phyloP scores from a whole-genome alignment of 2,888 invertebrate species.

The Teleiodes luculella region DNA sequence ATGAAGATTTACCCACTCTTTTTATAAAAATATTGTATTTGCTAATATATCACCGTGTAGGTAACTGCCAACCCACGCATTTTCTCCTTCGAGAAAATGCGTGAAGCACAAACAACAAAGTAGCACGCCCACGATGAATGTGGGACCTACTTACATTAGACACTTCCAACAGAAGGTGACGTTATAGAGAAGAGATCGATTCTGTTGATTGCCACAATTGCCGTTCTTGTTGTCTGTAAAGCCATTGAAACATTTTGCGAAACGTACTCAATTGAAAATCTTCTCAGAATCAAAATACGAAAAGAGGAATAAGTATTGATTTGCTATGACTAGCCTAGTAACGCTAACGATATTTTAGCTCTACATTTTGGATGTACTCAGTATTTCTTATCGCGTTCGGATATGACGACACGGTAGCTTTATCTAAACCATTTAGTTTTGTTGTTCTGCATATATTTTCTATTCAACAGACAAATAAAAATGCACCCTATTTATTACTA shows the following conservation, averaged over 20 bases:
- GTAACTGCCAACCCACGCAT: background rate
- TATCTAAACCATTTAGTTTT: conserved; percentile 45
- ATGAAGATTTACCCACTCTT: no score
- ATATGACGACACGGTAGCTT: conserved; percentile 45
- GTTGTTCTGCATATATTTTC: conserved; percentile 30
- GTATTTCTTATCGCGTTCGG: conserved; percentile 42
- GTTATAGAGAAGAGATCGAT: background rate
- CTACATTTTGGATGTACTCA: background rate
- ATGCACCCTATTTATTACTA: conserved; percentile 25
- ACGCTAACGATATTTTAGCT: background rate
- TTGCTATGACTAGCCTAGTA: background rate
- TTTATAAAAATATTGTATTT: no score
- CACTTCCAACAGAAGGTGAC: background rate
- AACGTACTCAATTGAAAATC: no score
- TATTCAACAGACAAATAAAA: conserved; percentile 25
- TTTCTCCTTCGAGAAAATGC: background rate
- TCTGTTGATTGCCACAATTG: background rate
- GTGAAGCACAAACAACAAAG: background rate
- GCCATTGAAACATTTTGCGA: no score
- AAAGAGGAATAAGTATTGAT: no score
- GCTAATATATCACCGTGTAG: no score
- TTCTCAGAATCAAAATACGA: no score
- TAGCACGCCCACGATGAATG: background rate
- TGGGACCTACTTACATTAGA: background rate
- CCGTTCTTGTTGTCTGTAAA: no score